These are phyloP conservation scores for Rhadina sibilatrix DNA, from an alignment of 2,113 vertebrate species.

Conservation along the genomic window DNA sequence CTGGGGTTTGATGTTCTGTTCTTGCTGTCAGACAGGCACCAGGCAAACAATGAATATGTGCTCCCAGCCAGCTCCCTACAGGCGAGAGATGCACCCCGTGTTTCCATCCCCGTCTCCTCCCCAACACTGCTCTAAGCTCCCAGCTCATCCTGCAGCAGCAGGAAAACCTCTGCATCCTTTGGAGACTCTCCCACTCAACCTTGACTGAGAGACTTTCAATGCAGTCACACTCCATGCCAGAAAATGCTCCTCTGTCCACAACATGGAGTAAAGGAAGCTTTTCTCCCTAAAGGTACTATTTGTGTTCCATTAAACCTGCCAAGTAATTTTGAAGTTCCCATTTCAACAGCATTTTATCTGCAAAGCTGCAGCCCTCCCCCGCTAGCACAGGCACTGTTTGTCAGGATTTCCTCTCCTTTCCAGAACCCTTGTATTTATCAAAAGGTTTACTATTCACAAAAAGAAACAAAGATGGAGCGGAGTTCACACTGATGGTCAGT, in stretches of 20 bases:
- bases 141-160: background rate
- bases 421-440: conserved; percentile 1
- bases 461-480: background rate
- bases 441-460: background rate
- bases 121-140: background rate
- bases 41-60: background rate
- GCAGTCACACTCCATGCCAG: background rate
- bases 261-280: background rate
- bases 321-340: background rate
- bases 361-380: background rate
- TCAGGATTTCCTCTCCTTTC: conserved; percentile 48
- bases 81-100: background rate
- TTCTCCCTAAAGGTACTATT: background rate
- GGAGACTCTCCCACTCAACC: background rate
- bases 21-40: conserved; percentile 80
- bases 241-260: background rate
- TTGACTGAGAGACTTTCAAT: background rate
- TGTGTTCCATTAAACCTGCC: background rate
- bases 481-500: background rate
- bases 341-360: background rate
- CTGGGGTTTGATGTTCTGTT: conserved; percentile 98
- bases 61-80: background rate
- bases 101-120: background rate
- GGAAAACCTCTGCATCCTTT: background rate
- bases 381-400: background rate